These are phyloP conservation scores for Deroplatys truncata DNA, from an alignment of 2,888 invertebrate species.

Conservation along the genomic window DNA sequence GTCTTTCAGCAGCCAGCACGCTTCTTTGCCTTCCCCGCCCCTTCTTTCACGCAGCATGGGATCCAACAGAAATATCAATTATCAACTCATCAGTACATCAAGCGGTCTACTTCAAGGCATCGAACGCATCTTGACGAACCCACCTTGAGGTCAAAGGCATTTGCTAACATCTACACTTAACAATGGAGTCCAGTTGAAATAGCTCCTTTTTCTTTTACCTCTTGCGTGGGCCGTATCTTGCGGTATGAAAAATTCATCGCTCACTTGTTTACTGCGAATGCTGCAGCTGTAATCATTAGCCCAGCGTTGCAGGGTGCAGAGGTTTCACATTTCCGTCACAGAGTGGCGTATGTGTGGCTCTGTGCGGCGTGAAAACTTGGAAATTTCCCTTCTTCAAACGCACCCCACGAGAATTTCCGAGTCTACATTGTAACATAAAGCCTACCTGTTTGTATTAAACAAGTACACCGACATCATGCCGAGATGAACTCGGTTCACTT, in stretches of 20 bases:
- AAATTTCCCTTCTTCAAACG: not conserved
- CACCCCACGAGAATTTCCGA: not conserved
- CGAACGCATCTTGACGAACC: not conserved
- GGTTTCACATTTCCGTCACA: not conserved
- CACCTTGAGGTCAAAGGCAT: not conserved
- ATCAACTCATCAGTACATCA: conserved; percentile 6
- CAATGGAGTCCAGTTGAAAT: not conserved
- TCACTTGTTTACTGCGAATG: not conserved
- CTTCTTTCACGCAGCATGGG: not conserved
- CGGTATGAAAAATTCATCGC: not conserved
- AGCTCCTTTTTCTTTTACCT: not conserved
- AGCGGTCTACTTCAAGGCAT: not conserved
- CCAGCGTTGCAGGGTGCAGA: not conserved
- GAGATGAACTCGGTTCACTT: too few relatives aligned
- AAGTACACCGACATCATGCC: too few relatives aligned
- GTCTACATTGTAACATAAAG: too few relatives aligned
- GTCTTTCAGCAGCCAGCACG: not conserved
- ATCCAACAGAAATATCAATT: not conserved
- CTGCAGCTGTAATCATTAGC: not conserved
- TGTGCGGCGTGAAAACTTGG: not conserved
- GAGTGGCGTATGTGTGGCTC: not conserved
- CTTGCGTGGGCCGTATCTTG: not conserved
- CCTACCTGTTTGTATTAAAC: too few relatives aligned
- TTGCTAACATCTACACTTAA: not conserved
- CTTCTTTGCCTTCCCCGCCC: not conserved